A percentile compares a stretch with the other conserved stretches of the same genome.
phyloP scores from a whole-genome alignment of 1,140 invertebrate species.

The Bombus breviceps region DNA sequence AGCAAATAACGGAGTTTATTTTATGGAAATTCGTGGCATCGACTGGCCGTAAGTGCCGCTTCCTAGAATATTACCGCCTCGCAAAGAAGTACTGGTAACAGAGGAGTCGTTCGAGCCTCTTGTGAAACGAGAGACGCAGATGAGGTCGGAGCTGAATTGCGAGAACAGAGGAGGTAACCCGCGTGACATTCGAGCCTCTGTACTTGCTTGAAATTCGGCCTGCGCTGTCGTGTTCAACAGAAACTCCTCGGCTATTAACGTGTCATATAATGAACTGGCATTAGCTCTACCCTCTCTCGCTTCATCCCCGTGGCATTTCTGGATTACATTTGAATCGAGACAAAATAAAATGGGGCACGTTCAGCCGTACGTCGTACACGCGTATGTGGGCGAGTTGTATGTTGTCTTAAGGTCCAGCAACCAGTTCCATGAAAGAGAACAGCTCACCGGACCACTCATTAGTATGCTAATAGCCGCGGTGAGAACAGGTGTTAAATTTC shows the following conservation, averaged over 20 bases:
- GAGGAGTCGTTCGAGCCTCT: slow-evolving; percentile 20
- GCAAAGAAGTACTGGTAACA: not conserved
- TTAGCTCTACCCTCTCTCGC: not conserved
- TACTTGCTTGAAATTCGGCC: slow-evolving; percentile 35
- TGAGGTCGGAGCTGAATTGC: slow-evolving; percentile 46
- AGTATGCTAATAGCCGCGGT: slow-evolving; percentile 44
- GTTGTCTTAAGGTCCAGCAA: slow-evolving; percentile 26
- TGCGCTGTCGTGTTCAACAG: not conserved
- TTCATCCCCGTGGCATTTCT: not conserved
- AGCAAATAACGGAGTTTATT: slow-evolving; percentile 9
- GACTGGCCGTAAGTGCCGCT: slow-evolving; percentile 8
- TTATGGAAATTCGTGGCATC: slow-evolving; percentile 25
- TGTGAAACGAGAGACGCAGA: slow-evolving; percentile 41
- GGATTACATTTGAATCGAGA: slow-evolving; percentile 23
- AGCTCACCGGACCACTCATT: slow-evolving; percentile 30
- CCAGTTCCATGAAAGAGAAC: not conserved
- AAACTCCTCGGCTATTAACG: slow-evolving; percentile 22
- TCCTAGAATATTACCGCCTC: slow-evolving; percentile 21
- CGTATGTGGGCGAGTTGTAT: not conserved
- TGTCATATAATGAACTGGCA: slow-evolving; percentile 34
- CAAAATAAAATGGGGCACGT: slow-evolving; percentile 1
- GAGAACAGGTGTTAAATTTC: slow-evolving; percentile 38
- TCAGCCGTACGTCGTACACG: not conserved
- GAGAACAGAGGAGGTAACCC: slow-evolving; percentile 38
- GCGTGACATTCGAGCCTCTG: slow-evolving; percentile 42